Conservation (phyloP, 2,888 invertebrate genomes). For the Pseudanteris insignis region DNA sequence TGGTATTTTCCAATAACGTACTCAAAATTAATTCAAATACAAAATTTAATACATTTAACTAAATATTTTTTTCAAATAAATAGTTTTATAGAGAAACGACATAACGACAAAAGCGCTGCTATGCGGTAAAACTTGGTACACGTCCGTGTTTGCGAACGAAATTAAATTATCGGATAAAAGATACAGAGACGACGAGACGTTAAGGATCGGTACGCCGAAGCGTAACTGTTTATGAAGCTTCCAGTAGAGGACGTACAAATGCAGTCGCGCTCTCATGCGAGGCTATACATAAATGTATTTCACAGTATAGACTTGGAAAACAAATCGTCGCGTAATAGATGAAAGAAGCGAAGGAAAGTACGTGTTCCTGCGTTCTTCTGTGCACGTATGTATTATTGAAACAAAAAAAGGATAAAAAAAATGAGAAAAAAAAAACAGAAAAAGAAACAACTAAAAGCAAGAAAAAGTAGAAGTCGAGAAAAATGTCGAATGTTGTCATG, state of each 20-base stretch:
- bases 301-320: conserved; percentile 44
- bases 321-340: conserved; percentile 49
- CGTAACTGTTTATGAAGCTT: conserved; percentile 36
- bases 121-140: too few relatives aligned
- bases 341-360: conserved; percentile 39
- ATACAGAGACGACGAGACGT: conserved; percentile 10
- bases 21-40: too few relatives aligned
- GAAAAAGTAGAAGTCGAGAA: too few relatives aligned
- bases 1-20: too few relatives aligned
- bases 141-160: too few relatives aligned
- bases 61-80: too few relatives aligned
- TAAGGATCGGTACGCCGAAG: conserved; percentile 24
- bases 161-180: conserved; percentile 24
- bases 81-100: too few relatives aligned
- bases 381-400: conserved; percentile 41
- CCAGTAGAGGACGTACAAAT: conserved; percentile 15
- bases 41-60: too few relatives aligned
- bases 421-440: too few relatives aligned
- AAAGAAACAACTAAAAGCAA: too few relatives aligned
- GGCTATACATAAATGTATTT: conserved; percentile 42
- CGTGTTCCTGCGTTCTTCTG: conserved; percentile 1
- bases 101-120: too few relatives aligned
- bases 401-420: conserved; percentile 45
- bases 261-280: conserved; percentile 11
- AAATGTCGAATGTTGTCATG: conserved; percentile 57